Evolutionary conservation across 2,888 invertebrate genomes (phyloP).

Genomic region (Phortica okadai): DNA sequence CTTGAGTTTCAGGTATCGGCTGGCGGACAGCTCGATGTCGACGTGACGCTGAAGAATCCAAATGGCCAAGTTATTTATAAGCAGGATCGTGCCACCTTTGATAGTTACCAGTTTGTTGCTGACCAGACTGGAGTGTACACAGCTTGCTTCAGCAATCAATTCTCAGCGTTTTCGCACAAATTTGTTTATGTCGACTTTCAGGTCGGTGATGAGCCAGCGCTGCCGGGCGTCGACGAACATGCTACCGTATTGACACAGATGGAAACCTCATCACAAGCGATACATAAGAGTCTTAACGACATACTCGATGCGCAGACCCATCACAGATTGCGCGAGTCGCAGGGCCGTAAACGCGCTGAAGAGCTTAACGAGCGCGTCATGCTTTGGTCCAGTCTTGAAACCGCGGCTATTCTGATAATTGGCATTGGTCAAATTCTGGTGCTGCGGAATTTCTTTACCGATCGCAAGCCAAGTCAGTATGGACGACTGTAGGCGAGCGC

Average conservation of each 20-base stretch:
- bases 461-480: conserved; percentile 79
- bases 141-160: conserved; percentile 98
- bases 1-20: conserved; percentile 99
- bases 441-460: conserved; percentile 92
- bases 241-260: conserved; percentile 96
- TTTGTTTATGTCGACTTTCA: conserved; percentile 98
- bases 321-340: conserved; percentile 95
- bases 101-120: conserved; percentile 91
- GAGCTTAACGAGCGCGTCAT: conserved; percentile 96
- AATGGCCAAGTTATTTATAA: conserved; percentile 92
- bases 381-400: conserved; percentile 95
- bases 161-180: conserved; percentile 99
- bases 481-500: conserved; percentile 59
- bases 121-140: conserved; percentile 85
- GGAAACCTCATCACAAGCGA: conserved; percentile 92
- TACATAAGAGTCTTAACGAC: conserved; percentile 91
- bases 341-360: conserved; percentile 94
- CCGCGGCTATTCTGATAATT: conserved; percentile 88
- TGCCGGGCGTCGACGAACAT: conserved; percentile 90
- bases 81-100: conserved; percentile 95
- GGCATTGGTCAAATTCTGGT: conserved; percentile 94
- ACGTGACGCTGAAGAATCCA: conserved; percentile 92
- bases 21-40: conserved; percentile 99
- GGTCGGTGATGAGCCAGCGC: conserved; percentile 91
- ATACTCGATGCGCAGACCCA: conserved; percentile 98